Base-by-base conservation (phyloP, 2,113 vertebrate genomes). In the Arvicanthis niloticus region DNA sequence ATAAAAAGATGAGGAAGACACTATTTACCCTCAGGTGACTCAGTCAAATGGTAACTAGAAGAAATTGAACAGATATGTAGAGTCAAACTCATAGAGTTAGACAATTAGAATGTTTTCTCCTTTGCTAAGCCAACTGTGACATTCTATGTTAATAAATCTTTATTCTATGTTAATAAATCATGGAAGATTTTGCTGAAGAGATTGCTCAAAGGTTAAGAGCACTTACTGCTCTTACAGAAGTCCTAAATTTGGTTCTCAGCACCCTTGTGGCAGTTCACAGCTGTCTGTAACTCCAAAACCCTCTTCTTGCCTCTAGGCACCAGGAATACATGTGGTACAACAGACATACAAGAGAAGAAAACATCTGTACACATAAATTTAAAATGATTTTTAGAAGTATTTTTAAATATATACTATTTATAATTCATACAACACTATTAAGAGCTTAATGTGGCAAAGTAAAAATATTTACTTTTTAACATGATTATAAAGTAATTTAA, bases 391-490 rank as follows among this genome's bases (percentile, higher is more conserved):
- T 81, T 82, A 67, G 65, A 67, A 67, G 65, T 67, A 31, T 67
- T 67, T 67, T 67, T 31, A 67, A 67, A 67, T 67, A 58, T 21
- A 58, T 58, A 51, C 48, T 48, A 80, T 53, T 53, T 56, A 22
- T 80, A 80, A n/a, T 56, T 56, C 19, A 80, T 60, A 60, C 13
- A n/a, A 58, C 37, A 84, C 56, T 37, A 73, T 67, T 75, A 68
- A 40, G 89, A 91, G 31, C 34, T 96, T 56, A 96, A 4, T 95
- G 31, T 92, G n/a, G 37, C 42, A 92, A 84, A 86, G 70, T 89
- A 81, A 96, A 97, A 96, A 96, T 89, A 45, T 51, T 51, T 89
- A 90, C 82, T 87, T 96, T 81, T 60, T 92, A 94, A 90, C 2
- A 94, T 22, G 15, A 91, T 81, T 97, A 29, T 95, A 48, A 75